Conservation (phyloP, 2,888 invertebrate genomes). For the Sminthurinus aureus region DNA sequence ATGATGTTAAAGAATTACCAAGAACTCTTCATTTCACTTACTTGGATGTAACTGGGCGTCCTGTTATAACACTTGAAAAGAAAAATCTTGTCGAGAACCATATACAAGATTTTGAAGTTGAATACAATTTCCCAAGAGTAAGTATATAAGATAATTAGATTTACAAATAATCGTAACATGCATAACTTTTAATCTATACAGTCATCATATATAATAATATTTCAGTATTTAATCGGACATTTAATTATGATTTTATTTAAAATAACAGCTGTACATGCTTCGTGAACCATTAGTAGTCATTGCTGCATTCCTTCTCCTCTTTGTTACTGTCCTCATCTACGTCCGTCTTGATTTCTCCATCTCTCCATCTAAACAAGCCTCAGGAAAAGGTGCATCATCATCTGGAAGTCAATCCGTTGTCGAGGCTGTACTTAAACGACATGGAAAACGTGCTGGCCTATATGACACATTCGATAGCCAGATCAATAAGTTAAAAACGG, state of each 20-base stretch:
- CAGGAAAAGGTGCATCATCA: conserved; percentile 13
- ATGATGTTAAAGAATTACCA: conserved; percentile 75
- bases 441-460: conserved; percentile 69
- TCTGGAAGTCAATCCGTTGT: conserved; percentile 61
- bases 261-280: conserved; percentile 76
- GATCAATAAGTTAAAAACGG: conserved; percentile 69
- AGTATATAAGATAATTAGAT: conserved; percentile 36
- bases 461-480: conserved; percentile 72
- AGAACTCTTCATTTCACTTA: conserved; percentile 89
- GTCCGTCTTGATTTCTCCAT: conserved; percentile 97
- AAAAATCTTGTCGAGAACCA: conserved; percentile 93
- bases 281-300: conserved; percentile 93
- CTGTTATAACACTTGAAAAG: conserved; percentile 82
- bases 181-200: neutral
- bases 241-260: neutral
- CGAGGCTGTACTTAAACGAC: conserved; percentile 69
- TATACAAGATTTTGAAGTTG: conserved; percentile 83
- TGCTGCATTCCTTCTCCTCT: conserved; percentile 86
- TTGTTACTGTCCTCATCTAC: conserved; percentile 90
- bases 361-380: conserved; percentile 61
- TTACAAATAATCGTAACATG: neutral
- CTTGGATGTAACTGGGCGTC: conserved; percentile 91
- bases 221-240: neutral
- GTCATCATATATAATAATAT: neutral
- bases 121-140: conserved; percentile 64